A percentile compares a stretch with the other conserved stretches of the same genome.
Evolutionary conservation across 2,797 vertebrate genomes (phyloP).

Genomic region (Danio kyathit): DNA sequence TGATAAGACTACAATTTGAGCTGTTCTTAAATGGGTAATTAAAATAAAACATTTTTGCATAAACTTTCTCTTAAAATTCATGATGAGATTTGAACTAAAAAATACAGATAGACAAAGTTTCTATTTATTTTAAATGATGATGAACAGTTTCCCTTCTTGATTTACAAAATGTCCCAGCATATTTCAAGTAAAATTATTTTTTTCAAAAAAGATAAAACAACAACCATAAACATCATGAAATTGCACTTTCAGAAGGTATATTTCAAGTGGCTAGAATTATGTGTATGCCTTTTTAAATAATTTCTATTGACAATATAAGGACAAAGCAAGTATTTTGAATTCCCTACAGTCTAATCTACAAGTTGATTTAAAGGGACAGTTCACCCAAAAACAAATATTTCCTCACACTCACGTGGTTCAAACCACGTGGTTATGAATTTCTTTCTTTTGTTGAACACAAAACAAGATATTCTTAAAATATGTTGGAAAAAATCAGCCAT

Average conservation of each 20-base stretch:
- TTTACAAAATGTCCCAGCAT: conserved; percentile 21
- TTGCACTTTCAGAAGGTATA: conserved; percentile 66
- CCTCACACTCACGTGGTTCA: too few species aligned
- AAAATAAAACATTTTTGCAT: neutral
- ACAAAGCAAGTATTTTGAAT: neutral
- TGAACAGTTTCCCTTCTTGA: neutral
- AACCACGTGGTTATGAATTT: too few species aligned
- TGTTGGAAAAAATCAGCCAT: too few species aligned
- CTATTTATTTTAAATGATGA: conserved; percentile 5
- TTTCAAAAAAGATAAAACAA: neutral
- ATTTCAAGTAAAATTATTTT: conserved; percentile 23
- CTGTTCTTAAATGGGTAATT: too few species aligned
- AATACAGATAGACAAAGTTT: neutral
- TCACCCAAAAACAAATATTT: too few species aligned
- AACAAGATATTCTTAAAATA: too few species aligned
- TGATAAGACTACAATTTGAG: too few species aligned
- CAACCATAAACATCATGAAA: conserved; percentile 50
- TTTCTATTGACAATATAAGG: neutral
- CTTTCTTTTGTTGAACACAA: too few species aligned
- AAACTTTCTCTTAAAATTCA: neutral
- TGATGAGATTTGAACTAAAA: neutral
- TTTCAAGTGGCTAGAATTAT: conserved; percentile 44
- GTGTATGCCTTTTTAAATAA: neutral
- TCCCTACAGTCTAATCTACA: neutral
- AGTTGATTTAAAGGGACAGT: neutral